A percentile compares a stretch with the other conserved stretches of the same genome.
Conservation (phyloP, 2,888 invertebrate genomes). For the Sinotaia quadrata region DNA sequence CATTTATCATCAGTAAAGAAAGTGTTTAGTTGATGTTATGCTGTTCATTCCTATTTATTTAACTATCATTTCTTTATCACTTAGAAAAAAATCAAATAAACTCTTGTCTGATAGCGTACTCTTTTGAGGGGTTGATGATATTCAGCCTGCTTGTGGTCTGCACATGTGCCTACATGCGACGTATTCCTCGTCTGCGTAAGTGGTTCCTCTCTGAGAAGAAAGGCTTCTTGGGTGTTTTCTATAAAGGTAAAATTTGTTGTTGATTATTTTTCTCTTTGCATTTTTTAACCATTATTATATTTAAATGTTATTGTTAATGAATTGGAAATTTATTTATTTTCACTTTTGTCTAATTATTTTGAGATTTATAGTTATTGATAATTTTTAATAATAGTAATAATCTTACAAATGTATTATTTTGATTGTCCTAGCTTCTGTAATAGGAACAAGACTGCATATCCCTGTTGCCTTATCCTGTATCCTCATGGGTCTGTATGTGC, state of each 20-base stretch:
- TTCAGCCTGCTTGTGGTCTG: slow-evolving; percentile 72
- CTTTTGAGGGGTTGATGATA: slow-evolving; percentile 73
- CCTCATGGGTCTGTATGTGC: slow-evolving; percentile 68
- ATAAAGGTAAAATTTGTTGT: slow-evolving; percentile 68
- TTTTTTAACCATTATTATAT: not conserved
- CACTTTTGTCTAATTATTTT: not conserved
- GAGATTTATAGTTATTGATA: not conserved
- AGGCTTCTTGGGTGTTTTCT: slow-evolving; percentile 73
- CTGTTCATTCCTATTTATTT: too few species aligned
- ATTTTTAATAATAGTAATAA: not conserved
- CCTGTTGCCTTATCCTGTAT: slow-evolving; percentile 69
- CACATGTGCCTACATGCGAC: slow-evolving; percentile 73
- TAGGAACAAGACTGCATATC: slow-evolving; percentile 72
- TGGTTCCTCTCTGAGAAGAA: slow-evolving; percentile 73
- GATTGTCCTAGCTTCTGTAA: slow-evolving; percentile 68
- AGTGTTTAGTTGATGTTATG: too few species aligned
- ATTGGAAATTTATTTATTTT: not conserved
- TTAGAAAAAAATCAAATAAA: not conserved
- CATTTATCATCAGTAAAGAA: too few species aligned
- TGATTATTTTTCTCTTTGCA: too few species aligned
- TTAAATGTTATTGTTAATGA: not conserved
- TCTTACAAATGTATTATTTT: not conserved
- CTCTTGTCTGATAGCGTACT: slow-evolving; percentile 64
- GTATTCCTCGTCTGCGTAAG: slow-evolving; percentile 72
- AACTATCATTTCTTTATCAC: too few species aligned